Conservation (phyloP, 2,797 vertebrate species). For the Urosaurus nigricauda region DNA sequence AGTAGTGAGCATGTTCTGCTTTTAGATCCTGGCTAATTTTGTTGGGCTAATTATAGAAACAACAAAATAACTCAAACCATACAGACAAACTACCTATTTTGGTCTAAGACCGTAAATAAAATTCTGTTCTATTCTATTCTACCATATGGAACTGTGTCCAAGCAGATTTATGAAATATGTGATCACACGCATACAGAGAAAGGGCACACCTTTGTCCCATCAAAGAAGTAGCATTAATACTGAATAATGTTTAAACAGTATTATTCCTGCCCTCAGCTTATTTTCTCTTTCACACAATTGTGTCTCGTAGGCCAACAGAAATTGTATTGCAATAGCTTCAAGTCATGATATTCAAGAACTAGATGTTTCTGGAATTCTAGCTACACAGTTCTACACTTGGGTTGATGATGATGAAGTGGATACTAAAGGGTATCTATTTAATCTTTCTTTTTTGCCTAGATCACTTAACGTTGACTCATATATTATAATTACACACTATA, state of each 20-base stretch:
- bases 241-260: constrained; percentile 33
- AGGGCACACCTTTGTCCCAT: not conserved
- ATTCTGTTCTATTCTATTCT: too few relatives aligned
- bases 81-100: too few relatives aligned
- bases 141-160: not conserved
- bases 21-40: not conserved
- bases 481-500: not conserved
- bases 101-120: too few relatives aligned
- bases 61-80: not conserved
- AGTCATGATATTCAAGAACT: constrained; percentile 98
- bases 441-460: constrained; percentile 33
- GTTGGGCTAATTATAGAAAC: not conserved
- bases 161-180: not conserved
- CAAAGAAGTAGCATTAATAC: not conserved
- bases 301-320: constrained; percentile 91
- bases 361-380: constrained; percentile 96
- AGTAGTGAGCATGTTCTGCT: not conserved
- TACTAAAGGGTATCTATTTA: constrained; percentile 87
- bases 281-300: constrained; percentile 31
- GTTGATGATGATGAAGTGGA: constrained; percentile 95
- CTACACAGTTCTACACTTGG: constrained; percentile 96
- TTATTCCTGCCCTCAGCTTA: constrained; percentile 11
- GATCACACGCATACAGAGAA: not conserved
- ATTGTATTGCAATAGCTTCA: constrained; percentile 97
- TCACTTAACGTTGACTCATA: constrained; percentile 14